Percentiles rank a stretch among this genome's conserved stretches.
Evolutionary conservation across 2,888 invertebrate genomes (phyloP).

Genomic region (Cerastis leucographa): DNA sequence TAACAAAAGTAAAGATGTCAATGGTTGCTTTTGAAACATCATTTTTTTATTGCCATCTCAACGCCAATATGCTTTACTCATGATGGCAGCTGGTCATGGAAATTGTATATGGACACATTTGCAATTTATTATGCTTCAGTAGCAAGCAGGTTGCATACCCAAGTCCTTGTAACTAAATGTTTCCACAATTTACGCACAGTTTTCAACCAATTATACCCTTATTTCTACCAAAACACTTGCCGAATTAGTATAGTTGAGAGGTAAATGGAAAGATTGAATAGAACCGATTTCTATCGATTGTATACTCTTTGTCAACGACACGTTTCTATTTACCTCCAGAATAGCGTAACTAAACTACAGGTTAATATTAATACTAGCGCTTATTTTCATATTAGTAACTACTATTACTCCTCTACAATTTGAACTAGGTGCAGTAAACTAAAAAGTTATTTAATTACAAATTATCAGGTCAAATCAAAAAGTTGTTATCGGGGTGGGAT

Average conservation of each 20-base stretch:
- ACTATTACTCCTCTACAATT: slow-evolving; percentile 21
- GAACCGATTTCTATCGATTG: background rate
- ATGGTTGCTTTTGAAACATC: background rate
- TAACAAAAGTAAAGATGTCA: background rate
- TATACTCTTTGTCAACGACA: background rate
- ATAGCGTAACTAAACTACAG: slow-evolving; percentile 6
- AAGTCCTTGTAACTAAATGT: background rate
- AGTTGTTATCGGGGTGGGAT: slow-evolving; percentile 1
- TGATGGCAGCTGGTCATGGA: background rate
- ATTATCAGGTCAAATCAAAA: slow-evolving; percentile 4
- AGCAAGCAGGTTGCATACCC: background rate
- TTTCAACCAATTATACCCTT: slow-evolving; percentile 1
- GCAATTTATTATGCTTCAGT: background rate
- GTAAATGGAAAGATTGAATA: slow-evolving; percentile 25
- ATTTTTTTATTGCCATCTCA: background rate
- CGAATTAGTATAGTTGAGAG: slow-evolving; percentile 2
- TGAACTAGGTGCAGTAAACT: slow-evolving; percentile 34
- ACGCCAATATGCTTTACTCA: background rate
- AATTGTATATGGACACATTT: background rate
- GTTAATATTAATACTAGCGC: slow-evolving; percentile 23
- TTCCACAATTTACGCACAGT: background rate
- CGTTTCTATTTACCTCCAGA: slow-evolving; percentile 29
- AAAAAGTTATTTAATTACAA: slow-evolving; percentile 12
- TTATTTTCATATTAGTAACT: slow-evolving; percentile 29
- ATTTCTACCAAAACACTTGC: slow-evolving; percentile 14